These are phyloP conservation scores for Myotis myotis DNA, from an alignment of 2,797 vertebrate genomes.

Conservation along the genomic window DNA sequence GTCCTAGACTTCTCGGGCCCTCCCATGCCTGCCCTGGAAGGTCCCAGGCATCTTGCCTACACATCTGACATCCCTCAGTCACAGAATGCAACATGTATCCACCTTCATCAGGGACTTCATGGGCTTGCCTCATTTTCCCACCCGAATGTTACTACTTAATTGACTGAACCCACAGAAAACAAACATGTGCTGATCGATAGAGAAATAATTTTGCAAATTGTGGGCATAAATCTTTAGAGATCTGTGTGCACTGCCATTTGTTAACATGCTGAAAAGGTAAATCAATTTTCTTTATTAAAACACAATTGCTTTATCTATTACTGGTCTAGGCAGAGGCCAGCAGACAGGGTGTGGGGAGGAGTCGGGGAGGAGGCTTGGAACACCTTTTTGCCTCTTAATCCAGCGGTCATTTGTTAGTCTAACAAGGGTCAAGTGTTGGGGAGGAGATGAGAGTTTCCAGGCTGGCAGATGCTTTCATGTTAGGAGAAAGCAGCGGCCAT, in stretches of 20 bases:
- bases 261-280: slow-evolving; percentile 81
- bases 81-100: not conserved
- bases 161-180: slow-evolving; percentile 80
- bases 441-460: slow-evolving; percentile 5
- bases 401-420: slow-evolving; percentile 40
- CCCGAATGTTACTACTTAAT: slow-evolving; percentile 77
- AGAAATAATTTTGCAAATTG: slow-evolving; percentile 88
- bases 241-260: slow-evolving; percentile 70
- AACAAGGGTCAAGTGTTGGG: slow-evolving; percentile 9
- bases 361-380: not conserved
- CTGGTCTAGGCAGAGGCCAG: slow-evolving; percentile 48
- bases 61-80: not conserved
- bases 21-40: not conserved
- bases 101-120: slow-evolving; percentile 12
- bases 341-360: not conserved
- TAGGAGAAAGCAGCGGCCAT: not conserved
- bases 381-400: not conserved
- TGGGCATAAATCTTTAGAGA: slow-evolving; percentile 83
- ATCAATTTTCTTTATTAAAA: slow-evolving; percentile 86
- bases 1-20: not conserved
- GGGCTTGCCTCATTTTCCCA: slow-evolving; percentile 77
- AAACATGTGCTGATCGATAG: slow-evolving; percentile 82
- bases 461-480: not conserved
- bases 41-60: not conserved
- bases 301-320: slow-evolving; percentile 78